Conservation (phyloP, 2,113 vertebrate species). For the Chiloscyllium plagiosum region DNA sequence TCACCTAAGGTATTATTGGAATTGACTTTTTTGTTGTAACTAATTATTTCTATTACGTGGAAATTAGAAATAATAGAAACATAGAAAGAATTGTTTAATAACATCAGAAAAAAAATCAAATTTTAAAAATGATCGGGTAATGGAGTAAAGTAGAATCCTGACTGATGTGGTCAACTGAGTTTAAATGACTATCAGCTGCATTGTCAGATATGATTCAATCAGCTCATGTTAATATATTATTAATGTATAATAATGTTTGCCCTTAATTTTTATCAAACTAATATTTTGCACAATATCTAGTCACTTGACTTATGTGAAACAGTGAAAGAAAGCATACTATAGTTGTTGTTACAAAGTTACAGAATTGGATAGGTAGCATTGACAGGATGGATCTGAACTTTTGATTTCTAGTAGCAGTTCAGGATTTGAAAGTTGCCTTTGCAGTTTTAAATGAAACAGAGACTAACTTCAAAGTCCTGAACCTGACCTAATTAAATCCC, state of each 20-base stretch:
- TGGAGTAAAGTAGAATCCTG: background rate
- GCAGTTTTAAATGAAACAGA: background rate
- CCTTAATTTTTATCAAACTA: background rate
- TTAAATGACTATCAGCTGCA: background rate
- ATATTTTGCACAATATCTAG: background rate
- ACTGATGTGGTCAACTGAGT: background rate
- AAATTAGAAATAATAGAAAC: too few species aligned
- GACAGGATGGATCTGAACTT: background rate
- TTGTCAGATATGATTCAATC: background rate
- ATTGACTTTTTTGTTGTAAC: background rate
- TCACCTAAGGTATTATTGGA: background rate
- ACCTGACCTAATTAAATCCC: background rate
- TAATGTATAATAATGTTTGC: too few species aligned
- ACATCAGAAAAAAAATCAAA: background rate
- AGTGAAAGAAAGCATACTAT: background rate
- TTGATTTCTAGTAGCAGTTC: background rate
- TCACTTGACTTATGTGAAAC: background rate
- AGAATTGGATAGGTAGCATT: background rate
- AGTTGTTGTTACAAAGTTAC: background rate
- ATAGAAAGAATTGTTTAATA: background rate
- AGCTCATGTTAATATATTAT: background rate
- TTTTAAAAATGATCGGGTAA: background rate
- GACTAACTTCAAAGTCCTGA: background rate
- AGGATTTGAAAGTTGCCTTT: background rate
- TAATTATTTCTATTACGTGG: background rate